Percentiles rank a stretch among this genome's conserved stretches.
phyloP scores from a whole-genome alignment of 2,888 invertebrate genomes.

The Drosophila picticornis region DNA sequence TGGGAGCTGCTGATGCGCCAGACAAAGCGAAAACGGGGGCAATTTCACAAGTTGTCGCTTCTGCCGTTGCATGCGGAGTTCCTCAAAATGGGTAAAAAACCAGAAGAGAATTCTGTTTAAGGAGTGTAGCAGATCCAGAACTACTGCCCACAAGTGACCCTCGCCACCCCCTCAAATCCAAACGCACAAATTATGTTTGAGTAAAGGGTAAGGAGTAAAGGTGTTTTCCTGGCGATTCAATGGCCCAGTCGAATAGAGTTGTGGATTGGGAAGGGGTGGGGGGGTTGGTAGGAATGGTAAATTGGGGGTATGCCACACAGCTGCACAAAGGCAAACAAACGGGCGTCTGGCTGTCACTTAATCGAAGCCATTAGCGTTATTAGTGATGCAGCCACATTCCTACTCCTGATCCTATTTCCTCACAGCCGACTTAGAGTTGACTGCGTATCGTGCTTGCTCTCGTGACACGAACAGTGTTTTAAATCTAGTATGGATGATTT shows the following conservation, averaged over 20 bases:
- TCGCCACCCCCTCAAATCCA: conserved; percentile 17
- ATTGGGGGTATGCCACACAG: conserved; percentile 12
- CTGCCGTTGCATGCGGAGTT: conserved; percentile 26
- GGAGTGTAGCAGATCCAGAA: conserved; percentile 22
- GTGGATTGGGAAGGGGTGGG: fast-evolving
- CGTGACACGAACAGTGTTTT: not conserved
- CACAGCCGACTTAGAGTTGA: not conserved
- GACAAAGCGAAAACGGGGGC: conserved; percentile 43
- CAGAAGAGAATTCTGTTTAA: conserved; percentile 15
- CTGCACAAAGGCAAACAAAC: conserved; percentile 69
- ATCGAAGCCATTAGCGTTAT: conserved; percentile 80
- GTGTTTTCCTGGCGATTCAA: conserved; percentile 70
- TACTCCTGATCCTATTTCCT: not conserved
- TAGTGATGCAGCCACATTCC: conserved; percentile 44
- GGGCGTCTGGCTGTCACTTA: conserved; percentile 80
- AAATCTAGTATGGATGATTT: not conserved
- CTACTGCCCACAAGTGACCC: not conserved
- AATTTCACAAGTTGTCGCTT: conserved; percentile 41
- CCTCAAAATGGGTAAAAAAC: conserved; percentile 21
- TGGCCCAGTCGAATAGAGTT: conserved; percentile 23
- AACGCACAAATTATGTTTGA: conserved; percentile 42
- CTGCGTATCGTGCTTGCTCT: not conserved
- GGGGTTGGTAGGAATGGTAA: not conserved
- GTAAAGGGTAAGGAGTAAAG: conserved; percentile 28
- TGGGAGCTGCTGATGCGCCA: conserved; percentile 41